These are phyloP conservation scores for Sialia sialis DNA, from an alignment of 2,113 vertebrate genomes.

Conservation along the genomic window DNA sequence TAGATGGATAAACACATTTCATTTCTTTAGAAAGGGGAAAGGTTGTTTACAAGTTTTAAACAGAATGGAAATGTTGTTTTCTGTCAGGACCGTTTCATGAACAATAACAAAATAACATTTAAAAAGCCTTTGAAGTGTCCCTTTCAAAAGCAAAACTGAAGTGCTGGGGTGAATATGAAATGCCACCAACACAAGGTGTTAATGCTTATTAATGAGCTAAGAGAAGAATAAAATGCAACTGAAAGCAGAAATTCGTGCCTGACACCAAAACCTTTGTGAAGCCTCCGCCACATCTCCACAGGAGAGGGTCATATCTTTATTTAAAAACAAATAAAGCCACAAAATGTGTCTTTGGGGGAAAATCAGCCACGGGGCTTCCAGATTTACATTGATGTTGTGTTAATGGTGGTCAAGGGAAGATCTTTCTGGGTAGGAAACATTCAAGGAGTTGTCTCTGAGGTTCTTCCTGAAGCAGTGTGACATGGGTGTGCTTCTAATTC, in stretches of 20 bases:
- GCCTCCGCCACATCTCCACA: background rate
- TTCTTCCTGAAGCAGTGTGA: background rate
- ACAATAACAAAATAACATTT: conserved; percentile 1
- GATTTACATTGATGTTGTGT: fast-evolving
- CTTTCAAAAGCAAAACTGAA: conserved; percentile 18
- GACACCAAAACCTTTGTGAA: background rate
- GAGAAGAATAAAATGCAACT: background rate
- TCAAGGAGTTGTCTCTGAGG: background rate
- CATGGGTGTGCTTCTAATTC: background rate
- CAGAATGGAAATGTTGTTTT: conserved; percentile 26
- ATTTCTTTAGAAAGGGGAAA: conserved; percentile 4
- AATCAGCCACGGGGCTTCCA: background rate
- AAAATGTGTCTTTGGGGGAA: background rate
- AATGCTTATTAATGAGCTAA: conserved; percentile 10
- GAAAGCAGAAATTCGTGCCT: background rate
- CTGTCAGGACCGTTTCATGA: background rate
- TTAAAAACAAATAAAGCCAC: background rate
- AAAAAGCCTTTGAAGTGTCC: conserved; percentile 22
- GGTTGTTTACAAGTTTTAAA: conserved; percentile 44
- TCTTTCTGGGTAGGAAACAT: background rate
- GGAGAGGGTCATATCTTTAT: background rate
- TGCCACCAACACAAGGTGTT: background rate
- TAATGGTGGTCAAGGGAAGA: background rate
- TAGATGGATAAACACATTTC: conserved; percentile 24
- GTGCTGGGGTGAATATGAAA: background rate